Evolutionary conservation across 2,888 invertebrate genomes (phyloP), one percentile per base, ranked within the genome.

Genomic region (Tromatobia lineatoria): DNA sequence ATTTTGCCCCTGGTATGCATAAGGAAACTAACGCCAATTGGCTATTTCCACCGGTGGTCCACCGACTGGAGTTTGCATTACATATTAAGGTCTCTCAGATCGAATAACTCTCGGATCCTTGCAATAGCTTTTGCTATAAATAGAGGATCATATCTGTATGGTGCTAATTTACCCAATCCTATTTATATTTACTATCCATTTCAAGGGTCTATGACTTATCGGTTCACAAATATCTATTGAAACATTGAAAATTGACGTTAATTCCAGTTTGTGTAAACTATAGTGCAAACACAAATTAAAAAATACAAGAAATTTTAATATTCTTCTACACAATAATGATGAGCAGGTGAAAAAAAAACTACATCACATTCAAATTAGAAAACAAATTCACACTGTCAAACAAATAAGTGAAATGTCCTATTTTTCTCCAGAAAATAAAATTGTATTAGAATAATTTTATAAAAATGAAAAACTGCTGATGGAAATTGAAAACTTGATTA

Each of bases 21-120:
- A 52, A 54, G 42, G 47, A 23, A 20, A 23, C 57, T 61, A 45
- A 71, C 64, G 57, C 42, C 50, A 64, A 70, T 47, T 71, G 71
- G 61, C 29, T 61, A 61, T 34, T n/a, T 50, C 54, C 52, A 64
- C 54, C 47, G 50, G 11, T 70, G 29, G 15, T 70, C 50, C 38
- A 47, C 45, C 29, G 57, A 71, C 23, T 50, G 34, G 1, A 47
- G n/a, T 57, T 80, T 59, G 59, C 74, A 69, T 74, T 69, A 74
- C 34, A 50, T 66, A 77, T 81, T 64, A 70, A 76, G 61, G 20
- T 61, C 34, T 47, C 61, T 34, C 7, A 20, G 61, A 80, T 64
- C 52, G 59, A 67, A 38, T 42, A 34, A 75, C 23, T 61, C 64
- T 70, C 66, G 38, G n/a, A 25, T 25, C 57, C 57, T 52, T 50